phyloP scores from a whole-genome alignment of 2,797 vertebrate species.

The Eospalax fontanierii region DNA sequence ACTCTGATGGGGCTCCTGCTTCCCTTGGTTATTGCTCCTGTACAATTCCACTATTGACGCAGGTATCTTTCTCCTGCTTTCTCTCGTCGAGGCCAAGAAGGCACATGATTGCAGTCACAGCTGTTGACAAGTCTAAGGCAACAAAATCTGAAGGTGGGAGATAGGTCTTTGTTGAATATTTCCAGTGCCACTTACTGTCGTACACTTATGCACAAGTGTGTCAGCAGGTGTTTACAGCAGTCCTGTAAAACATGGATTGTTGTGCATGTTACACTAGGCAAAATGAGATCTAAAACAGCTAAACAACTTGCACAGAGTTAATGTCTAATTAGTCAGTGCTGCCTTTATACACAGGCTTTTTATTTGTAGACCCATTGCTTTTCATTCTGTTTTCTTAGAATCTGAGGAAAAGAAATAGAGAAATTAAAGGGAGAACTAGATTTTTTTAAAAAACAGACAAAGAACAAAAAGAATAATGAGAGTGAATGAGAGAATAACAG shows the following conservation, averaged over 20 bases:
- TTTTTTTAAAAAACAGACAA: neutral
- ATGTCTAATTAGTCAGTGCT: neutral
- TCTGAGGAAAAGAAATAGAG: neutral
- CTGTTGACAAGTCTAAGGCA: slow-evolving; percentile 13
- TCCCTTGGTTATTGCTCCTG: neutral
- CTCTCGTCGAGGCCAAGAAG: neutral
- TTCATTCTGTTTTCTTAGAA: slow-evolving; percentile 26
- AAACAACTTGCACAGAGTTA: neutral
- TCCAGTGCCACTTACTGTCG: neutral
- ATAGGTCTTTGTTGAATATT: neutral
- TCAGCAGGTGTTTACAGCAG: neutral
- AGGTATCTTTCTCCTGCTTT: neutral
- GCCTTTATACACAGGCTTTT: neutral
- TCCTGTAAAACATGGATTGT: neutral
- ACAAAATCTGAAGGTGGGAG: neutral
- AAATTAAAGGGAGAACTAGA: neutral
- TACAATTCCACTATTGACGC: neutral
- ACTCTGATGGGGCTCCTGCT: neutral
- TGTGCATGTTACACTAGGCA: neutral
- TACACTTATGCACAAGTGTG: neutral
- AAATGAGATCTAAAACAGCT: neutral
- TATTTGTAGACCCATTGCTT: neutral
- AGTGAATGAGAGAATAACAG: neutral
- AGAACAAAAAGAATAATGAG: neutral
- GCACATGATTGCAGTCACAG: neutral